Percentiles rank a stretch among this genome's conserved stretches.
phyloP scores from a whole-genome alignment of 2,113 vertebrate genomes.

The Xiphias gladius region DNA sequence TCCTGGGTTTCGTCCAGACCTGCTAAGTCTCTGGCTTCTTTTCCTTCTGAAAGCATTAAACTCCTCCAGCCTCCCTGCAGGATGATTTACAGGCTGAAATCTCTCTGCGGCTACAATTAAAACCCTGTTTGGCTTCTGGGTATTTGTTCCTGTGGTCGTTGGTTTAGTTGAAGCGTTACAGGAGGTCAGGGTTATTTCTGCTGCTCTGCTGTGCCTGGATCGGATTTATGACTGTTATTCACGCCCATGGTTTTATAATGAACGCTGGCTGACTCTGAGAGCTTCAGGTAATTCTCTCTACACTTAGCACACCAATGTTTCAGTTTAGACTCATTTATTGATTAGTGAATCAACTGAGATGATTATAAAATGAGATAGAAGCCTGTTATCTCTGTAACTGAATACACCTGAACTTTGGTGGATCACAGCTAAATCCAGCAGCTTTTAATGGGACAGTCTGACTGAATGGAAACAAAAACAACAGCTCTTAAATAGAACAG shows the following conservation, averaged over 20 bases:
- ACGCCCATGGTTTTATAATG: conserved; percentile 15
- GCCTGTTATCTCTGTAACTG: not conserved
- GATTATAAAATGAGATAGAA: not conserved
- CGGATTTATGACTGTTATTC: conserved; percentile 22
- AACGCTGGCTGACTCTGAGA: not conserved
- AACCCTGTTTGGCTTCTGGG: not conserved
- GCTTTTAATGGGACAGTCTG: too few species aligned
- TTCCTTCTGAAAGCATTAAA: not conserved
- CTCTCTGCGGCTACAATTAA: conserved; percentile 17
- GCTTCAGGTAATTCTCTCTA: conserved; percentile 7
- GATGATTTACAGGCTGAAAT: conserved; percentile 10
- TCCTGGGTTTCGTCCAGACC: not conserved
- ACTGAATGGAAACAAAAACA: too few species aligned
- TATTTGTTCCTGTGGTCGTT: not conserved
- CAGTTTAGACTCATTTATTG: not conserved
- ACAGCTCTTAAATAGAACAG: too few species aligned
- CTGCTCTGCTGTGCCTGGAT: not conserved
- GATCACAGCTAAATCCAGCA: too few species aligned
- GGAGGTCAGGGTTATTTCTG: conserved; percentile 13
- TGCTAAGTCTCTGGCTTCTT: not conserved
- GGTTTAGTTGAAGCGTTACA: conserved; percentile 7
- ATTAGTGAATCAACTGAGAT: conserved; percentile 2
- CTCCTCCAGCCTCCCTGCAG: not conserved
- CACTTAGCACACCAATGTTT: conserved; percentile 7
- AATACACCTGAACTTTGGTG: too few species aligned